Percentiles rank a stretch among this genome's conserved stretches.
Evolutionary conservation across 2,888 invertebrate genomes (phyloP).

Genomic region (Ctena decussata): DNA sequence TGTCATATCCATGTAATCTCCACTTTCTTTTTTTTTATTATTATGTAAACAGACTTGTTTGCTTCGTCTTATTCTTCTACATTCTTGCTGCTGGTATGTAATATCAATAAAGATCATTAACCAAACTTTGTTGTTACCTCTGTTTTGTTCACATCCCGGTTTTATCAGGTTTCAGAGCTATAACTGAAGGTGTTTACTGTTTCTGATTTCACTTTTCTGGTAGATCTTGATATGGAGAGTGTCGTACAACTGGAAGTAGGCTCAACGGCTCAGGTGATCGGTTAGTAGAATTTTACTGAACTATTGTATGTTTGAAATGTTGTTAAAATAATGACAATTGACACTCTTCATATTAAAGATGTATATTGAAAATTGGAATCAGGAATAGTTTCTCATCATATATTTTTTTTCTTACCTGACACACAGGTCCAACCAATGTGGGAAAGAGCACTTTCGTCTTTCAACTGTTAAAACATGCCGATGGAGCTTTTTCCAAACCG

Average conservation of each 20-base stretch:
- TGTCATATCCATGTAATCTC: neutral
- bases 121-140: neutral
- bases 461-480: conserved; percentile 45
- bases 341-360: neutral
- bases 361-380: neutral
- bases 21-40: no score
- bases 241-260: conserved; percentile 34
- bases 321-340: neutral
- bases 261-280: conserved; percentile 49
- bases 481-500: conserved; percentile 46
- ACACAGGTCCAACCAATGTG: conserved; percentile 41
- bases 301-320: neutral
- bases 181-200: conserved; percentile 6
- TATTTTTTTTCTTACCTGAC: neutral
- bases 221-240: conserved; percentile 39
- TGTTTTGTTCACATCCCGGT: neutral
- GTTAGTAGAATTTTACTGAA: conserved; percentile 16
- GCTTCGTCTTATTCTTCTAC: no score
- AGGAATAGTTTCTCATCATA: neutral
- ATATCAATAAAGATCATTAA: neutral
- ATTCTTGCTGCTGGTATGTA: neutral
- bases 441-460: conserved; percentile 54
- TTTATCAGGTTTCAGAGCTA: neutral
- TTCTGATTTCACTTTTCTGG: conserved; percentile 26
- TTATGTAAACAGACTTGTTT: no score